Evolutionary conservation across 2,888 invertebrate species (phyloP), one percentile per base, ranked within the genome.

Genomic region (Drosophila neutralis): DNA sequence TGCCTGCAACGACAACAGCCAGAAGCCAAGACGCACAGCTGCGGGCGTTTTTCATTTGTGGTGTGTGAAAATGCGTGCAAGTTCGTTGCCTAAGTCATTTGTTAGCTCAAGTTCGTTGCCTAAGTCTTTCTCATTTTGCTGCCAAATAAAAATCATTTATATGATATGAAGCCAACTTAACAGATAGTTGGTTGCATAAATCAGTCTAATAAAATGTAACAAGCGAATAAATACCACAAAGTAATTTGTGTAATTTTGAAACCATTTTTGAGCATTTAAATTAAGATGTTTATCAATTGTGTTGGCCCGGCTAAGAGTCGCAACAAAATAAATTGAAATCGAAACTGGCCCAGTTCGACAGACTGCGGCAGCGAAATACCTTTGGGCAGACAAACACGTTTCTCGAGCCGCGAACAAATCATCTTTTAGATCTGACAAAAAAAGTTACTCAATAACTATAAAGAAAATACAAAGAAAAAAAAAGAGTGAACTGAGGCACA

Each of bases 71-170:
- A 13, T 45, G 51, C 57, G 3, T 4, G 11, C 67, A 67, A 71
- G 90, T 87, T 87, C 64, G 90, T 87, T 90, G 90, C 76, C 82
- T 79, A 86, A 89, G 87, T 90, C 89, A 73, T 87, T 90, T 67
- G 70, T 85, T 80, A 73, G 42, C 29, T 42, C 36, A 54, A 66
- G 73, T 57, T 69, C 31, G 75, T 56, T 53, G 40, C 65, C 42
- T 49, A 74, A 54, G 60, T 52, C 67, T 67, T 85, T 85, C 48
- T 15, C 3, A 33, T 40, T 51, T 56, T 8, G 1, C 10, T n/a
- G 2, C 35, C 11, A 18, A 42, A 29, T 48, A 29, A 49, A 58
- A 45, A 58, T 45, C 18, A 45, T 58, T 33, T 21, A 21, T 5
- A 21, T 21, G 31, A 24, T 24, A 4, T 31, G n/a, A 11, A 27